Evolutionary conservation across 2,888 invertebrate genomes (phyloP).

Genomic region (Leucophenga maculata): DNA sequence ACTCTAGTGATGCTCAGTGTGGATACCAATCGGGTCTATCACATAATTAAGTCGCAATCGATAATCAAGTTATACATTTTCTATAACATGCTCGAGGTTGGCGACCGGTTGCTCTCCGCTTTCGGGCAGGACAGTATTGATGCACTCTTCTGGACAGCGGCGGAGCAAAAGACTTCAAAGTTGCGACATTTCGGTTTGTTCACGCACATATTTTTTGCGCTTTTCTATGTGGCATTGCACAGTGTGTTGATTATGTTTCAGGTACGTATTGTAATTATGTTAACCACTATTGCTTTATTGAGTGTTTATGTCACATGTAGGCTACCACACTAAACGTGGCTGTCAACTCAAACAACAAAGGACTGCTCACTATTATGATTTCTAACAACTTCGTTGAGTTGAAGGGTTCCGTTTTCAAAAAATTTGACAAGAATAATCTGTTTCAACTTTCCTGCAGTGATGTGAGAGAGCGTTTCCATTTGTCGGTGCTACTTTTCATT

Average conservation of each 20-base stretch:
- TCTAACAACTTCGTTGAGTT: conserved; percentile 99
- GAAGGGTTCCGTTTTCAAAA: conserved; percentile 98
- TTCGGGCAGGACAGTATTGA: conserved; percentile 99
- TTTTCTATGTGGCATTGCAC: conserved; percentile 92
- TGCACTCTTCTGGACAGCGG: conserved; percentile 98
- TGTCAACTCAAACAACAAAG: conserved; percentile 98
- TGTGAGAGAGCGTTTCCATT: conserved; percentile 95
- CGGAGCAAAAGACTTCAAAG: conserved; percentile 89
- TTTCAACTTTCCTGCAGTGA: conserved; percentile 99
- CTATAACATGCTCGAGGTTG: conserved; percentile 99
- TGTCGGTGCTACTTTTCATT: conserved; percentile 90
- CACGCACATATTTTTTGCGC: conserved; percentile 91
- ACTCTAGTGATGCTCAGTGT: conserved; percentile 88
- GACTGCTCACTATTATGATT: conserved; percentile 98
- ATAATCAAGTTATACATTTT: conserved; percentile 99
- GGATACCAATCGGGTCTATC: conserved; percentile 98
- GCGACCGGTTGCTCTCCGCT: conserved; percentile 94
- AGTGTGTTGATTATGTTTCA: conserved; percentile 92
- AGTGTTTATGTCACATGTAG: conserved; percentile 74
- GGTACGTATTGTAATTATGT: conserved; percentile 78
- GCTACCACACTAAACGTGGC: conserved; percentile 99
- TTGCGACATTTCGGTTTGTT: conserved; percentile 88
- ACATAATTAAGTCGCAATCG: conserved; percentile 96
- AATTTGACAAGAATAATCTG: conserved; percentile 98
- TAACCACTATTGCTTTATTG: neutral